Evolutionary conservation across 2,888 invertebrate species (phyloP), one percentile per base, ranked within the genome.

Genomic region (Coelopa pilipes): DNA sequence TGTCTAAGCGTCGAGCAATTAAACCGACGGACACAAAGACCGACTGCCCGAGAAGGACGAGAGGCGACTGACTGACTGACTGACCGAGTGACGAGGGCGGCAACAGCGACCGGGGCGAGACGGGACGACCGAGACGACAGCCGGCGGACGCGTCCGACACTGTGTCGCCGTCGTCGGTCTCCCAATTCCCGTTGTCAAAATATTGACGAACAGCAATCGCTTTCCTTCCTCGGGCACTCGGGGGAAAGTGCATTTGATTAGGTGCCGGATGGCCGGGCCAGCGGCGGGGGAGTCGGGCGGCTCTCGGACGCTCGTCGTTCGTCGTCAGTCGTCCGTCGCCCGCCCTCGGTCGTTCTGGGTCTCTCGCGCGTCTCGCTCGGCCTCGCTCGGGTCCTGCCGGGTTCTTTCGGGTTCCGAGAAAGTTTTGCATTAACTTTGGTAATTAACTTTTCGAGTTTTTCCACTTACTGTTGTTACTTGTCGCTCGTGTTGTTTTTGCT

Each of bases 371-470:
- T n/a, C n/a, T n/a, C n/a, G n/a, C n/a, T n/a, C n/a, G n/a, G n/a
- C n/a, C n/a, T n/a, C n/a, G n/a, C n/a, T n/a, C 21, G 49, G 49
- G 69, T 69, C 17, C 46, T n/a, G n/a, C n/a, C n/a, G n/a, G n/a
- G 34, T 34, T 53, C 62, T 21, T 70, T 55, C 34, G 70, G 59
- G 47, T 63, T 53, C 49, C 70, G 34, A 63, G 24, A 47, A 65
- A 63, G 63, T 71, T 71, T 63, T 53, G 62, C 62, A 62, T 62
- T 49, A 70, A 63, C 49, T 63, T 63, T 71, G 49, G 45, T 71
- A 71, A 71, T 71, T 65, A 65, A 65, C 71, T 71, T 71, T 65
- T 21, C 63, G 71, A 46, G 62, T 63, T 60, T 60, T 60, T 49
- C 24, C n/a, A 11, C 62, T 65, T 45, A 66, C 9, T 49, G 62